Percentiles rank a stretch among this genome's conserved stretches.
These are phyloP conservation scores for Yasuhikotakia modesta DNA, from an alignment of 2,797 vertebrate genomes.

Conservation along the genomic window DNA sequence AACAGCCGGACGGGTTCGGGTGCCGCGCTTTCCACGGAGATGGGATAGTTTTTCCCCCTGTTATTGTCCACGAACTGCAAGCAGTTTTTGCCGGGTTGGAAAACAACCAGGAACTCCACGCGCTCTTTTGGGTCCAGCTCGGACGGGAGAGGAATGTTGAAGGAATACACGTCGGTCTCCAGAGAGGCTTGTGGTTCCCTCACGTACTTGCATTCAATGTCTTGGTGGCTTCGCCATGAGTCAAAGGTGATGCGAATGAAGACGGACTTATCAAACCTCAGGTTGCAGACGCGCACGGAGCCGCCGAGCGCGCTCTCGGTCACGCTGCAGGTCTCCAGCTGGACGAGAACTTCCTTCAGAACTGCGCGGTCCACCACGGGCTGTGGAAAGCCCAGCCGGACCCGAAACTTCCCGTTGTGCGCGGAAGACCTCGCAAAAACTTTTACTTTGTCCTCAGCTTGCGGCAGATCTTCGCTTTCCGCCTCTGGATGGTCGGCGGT, in stretches of 20 bases:
- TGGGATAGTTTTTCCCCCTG: slow-evolving; percentile 74
- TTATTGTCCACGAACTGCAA: slow-evolving; percentile 74
- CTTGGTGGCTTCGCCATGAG: slow-evolving; percentile 75
- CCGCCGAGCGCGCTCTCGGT: slow-evolving; percentile 71
- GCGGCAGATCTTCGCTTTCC: slow-evolving; percentile 26
- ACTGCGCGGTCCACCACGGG: slow-evolving; percentile 63
- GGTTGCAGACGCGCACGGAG: slow-evolving; percentile 71
- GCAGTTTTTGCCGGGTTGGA: slow-evolving; percentile 59
- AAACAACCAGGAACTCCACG: slow-evolving; percentile 75
- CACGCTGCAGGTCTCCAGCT: slow-evolving; percentile 78
- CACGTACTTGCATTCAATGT: slow-evolving; percentile 72
- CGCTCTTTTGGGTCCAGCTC: slow-evolving; percentile 52
- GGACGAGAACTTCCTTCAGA: slow-evolving; percentile 62
- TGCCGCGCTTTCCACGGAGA: slow-evolving; percentile 60
- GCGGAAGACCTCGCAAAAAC: slow-evolving; percentile 37
- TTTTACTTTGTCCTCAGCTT: neutral
- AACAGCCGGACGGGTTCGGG: slow-evolving; percentile 5
- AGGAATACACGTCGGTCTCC: slow-evolving; percentile 72
- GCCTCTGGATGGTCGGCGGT: slow-evolving; percentile 52
- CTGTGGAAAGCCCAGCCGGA: slow-evolving; percentile 72
- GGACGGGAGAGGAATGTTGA: slow-evolving; percentile 71
- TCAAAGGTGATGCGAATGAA: slow-evolving; percentile 74
- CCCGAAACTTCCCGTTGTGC: slow-evolving; percentile 37
- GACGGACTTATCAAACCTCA: slow-evolving; percentile 66
- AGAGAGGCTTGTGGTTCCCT: slow-evolving; percentile 46